These are phyloP conservation scores for Nansenia antarctica DNA, from an alignment of 2,113 vertebrate species.

Conservation along the genomic window DNA sequence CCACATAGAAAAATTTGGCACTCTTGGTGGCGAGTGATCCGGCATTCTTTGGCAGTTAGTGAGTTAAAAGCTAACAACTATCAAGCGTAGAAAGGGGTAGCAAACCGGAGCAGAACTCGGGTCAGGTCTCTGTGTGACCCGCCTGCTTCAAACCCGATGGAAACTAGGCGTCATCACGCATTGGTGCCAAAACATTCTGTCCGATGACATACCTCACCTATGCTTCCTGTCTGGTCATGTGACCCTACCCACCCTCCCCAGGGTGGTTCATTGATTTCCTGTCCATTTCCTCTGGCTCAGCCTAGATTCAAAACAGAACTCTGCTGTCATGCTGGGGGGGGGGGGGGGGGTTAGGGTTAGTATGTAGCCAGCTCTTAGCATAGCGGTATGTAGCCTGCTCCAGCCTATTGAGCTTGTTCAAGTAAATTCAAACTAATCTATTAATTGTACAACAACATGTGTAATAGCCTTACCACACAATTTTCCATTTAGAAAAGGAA, in stretches of 20 bases:
- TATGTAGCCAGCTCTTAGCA: not conserved
- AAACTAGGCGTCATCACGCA: no score
- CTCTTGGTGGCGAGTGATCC: no score
- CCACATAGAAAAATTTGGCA: no score
- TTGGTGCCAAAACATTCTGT: conserved; percentile 17
- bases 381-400: not conserved
- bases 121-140: not conserved
- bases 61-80: no score
- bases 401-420: no score
- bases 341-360: not conserved
- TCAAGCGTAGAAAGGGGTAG: no score
- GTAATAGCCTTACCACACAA: not conserved
- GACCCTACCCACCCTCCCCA: conserved; percentile 16
- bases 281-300: conserved; percentile 38
- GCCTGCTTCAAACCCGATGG: no score
- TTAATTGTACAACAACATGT: no score
- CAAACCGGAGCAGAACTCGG: no score
- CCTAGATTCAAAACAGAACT: conserved; percentile 37
- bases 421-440: no score
- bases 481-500: not conserved
- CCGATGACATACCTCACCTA: not conserved
- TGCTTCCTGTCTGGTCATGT: conserved; percentile 34
- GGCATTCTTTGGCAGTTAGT: no score
- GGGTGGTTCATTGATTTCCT: conserved; percentile 53
- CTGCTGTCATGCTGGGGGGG: conserved; percentile 10